Base-by-base conservation (phyloP, 2,113 vertebrate species). In the Xenopus laevis region DNA sequence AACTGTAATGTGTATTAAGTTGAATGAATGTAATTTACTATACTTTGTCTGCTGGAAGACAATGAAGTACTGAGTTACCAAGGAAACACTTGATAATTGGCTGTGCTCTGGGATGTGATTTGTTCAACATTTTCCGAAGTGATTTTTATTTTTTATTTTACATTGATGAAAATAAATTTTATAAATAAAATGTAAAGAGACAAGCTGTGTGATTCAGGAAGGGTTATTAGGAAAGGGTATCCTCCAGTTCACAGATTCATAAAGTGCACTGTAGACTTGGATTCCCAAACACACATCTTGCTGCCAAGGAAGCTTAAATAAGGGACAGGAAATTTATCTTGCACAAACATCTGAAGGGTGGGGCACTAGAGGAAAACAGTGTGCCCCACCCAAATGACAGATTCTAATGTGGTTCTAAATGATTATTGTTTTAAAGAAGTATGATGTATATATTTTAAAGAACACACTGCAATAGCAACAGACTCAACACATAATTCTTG, bases 261-360 rank as follows among this genome's bases (percentile, higher is more conserved):
- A 7, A 17, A 21, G 13, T 62, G 5, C 3, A 47, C 33, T 30
- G 13, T 15, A 11, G 8, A 33, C n/a, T n/a, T 27, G 27, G 18
- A 10, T 11, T 12, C 21, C 50, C 16, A 52, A 21, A 33, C 10
- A 71, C n/a, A 16, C 3, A 3, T 2, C 33, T 40, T 5, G 1
- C 33, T 40, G 33, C 33, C 33, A 40, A 40, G 33, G 33, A 40
- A 50, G 47, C 15, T 50, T 50, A 50, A 16, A 40, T 40, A 13
- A 50, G 47, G 47, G 10, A 50, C 11, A 63, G 46, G 60, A 55
- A 72, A 53, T 50, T 53, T 7, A 64, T 62, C 12, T 55, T 21
- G 20, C n/a, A 44, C 13, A 71, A 72, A 72, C 71, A 72, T 64
- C 71, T 72, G 61, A 60, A 44, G 20, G 61, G 61, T 44, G 30